phyloP scores from a whole-genome alignment of 2,797 vertebrate species.

The Chaetodon trifasciatus region DNA sequence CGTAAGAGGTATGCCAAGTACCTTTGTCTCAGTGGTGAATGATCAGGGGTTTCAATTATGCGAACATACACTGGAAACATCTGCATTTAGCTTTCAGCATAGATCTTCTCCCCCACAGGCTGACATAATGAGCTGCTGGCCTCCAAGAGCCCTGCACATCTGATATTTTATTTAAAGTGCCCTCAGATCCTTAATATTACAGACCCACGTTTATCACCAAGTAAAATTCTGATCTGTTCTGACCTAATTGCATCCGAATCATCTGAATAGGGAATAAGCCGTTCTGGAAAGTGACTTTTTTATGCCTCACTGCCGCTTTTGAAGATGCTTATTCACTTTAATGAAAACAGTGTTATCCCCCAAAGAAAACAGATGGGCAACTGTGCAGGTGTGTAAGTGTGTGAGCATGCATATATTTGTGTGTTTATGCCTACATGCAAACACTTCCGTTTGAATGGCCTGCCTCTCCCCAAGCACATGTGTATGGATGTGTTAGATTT shows the following conservation, averaged over 20 bases:
- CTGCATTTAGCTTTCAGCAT: slow-evolving; percentile 59
- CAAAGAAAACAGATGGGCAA: slow-evolving; percentile 82
- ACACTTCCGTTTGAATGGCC: slow-evolving; percentile 39
- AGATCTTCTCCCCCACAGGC: slow-evolving; percentile 49
- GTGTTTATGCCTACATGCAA: slow-evolving; percentile 17
- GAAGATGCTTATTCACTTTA: slow-evolving; percentile 78
- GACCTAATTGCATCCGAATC: slow-evolving; percentile 78
- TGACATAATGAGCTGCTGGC: slow-evolving; percentile 75
- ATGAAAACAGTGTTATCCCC: slow-evolving; percentile 78
- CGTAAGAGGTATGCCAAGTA: slow-evolving; percentile 11
- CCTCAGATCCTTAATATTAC: slow-evolving; percentile 64
- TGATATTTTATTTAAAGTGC: slow-evolving; percentile 80
- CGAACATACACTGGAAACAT: slow-evolving; percentile 54
- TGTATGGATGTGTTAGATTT: slow-evolving; percentile 55
- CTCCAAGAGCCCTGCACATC: slow-evolving; percentile 49
- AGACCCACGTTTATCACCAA: slow-evolving; percentile 61
- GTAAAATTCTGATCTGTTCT: slow-evolving; percentile 69
- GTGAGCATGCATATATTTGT: slow-evolving; percentile 3
- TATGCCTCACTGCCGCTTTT: slow-evolving; percentile 75
- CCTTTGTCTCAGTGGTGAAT: slow-evolving; percentile 31
- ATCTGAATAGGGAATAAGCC: slow-evolving; percentile 71
- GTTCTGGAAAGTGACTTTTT: slow-evolving; percentile 71
- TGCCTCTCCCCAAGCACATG: slow-evolving; percentile 41
- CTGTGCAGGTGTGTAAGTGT: slow-evolving; percentile 66
- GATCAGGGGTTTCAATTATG: slow-evolving; percentile 53